These are phyloP conservation scores for Rhagologus leucostigma DNA, from an alignment of 2,113 vertebrate genomes.

Conservation along the genomic window DNA sequence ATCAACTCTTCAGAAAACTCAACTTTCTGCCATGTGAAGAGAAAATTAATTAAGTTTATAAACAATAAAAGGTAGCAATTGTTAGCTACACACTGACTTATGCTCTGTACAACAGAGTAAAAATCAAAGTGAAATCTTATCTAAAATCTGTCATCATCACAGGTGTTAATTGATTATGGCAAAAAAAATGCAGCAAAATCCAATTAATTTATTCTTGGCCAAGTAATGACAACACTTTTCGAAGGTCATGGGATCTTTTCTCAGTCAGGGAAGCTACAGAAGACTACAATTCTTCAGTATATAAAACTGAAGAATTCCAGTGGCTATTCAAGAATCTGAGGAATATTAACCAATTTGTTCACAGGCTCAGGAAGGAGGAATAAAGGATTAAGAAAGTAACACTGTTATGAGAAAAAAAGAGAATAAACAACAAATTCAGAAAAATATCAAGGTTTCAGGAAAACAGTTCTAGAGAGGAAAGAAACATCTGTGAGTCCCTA, in stretches of 20 bases:
- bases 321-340: neutral
- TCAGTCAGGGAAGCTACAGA: neutral
- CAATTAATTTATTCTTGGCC: neutral
- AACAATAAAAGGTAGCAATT: neutral
- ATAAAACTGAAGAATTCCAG: neutral
- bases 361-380: neutral
- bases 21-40: conserved; percentile 34
- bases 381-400: neutral
- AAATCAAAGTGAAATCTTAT: neutral
- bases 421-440: neutral
- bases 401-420: neutral
- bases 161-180: neutral
- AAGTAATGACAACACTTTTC: neutral
- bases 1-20: neutral
- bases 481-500: neutral
- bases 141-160: neutral
- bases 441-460: neutral
- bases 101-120: neutral
- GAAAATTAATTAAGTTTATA: neutral
- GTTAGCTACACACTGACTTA: neutral
- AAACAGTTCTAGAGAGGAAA: neutral
- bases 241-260: neutral
- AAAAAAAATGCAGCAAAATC: neutral
- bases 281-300: neutral
- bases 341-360: neutral